Conservation (phyloP, 2,113 vertebrate species). For the Ctenomys sociabilis region DNA sequence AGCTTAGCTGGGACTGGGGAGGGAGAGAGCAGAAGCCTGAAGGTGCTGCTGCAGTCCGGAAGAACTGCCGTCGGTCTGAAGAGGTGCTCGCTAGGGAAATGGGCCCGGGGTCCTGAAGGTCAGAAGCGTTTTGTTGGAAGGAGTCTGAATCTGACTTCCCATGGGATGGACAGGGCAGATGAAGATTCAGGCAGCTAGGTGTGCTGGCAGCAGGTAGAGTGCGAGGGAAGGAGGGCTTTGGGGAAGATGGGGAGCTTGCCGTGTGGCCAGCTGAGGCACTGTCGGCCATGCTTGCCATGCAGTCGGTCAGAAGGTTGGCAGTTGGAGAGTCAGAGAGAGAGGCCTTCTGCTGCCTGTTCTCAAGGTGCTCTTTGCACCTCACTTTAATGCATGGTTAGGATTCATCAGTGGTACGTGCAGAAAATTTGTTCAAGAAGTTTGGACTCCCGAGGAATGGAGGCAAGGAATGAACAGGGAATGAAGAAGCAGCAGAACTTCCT, state of each 20-base stretch:
- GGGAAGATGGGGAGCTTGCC: not conserved
- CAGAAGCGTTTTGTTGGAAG: not conserved
- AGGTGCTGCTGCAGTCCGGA: fast-evolving
- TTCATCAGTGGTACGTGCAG: not conserved
- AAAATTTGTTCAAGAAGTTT: not conserved
- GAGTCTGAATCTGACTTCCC: not conserved
- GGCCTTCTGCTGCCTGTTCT: fast-evolving
- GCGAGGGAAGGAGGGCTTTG: not conserved
- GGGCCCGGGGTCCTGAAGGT: not conserved
- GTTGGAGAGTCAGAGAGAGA: not conserved
- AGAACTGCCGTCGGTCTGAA: not conserved
- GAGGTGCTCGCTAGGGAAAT: fast-evolving
- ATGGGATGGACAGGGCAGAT: not conserved
- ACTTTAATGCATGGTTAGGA: not conserved
- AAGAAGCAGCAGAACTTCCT: not conserved
- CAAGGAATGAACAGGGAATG: not conserved
- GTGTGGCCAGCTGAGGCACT: not conserved
- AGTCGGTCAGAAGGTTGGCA: not conserved
- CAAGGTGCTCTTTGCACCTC: not conserved
- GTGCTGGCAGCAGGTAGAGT: not conserved
- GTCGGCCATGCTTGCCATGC: fast-evolving
- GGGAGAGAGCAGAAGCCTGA: not conserved
- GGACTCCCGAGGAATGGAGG: not conserved
- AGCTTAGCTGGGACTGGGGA: not conserved
- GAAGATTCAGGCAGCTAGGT: not conserved